Base-by-base conservation (phyloP, 2,888 invertebrate species). In the Scaptomyza parva region DNA sequence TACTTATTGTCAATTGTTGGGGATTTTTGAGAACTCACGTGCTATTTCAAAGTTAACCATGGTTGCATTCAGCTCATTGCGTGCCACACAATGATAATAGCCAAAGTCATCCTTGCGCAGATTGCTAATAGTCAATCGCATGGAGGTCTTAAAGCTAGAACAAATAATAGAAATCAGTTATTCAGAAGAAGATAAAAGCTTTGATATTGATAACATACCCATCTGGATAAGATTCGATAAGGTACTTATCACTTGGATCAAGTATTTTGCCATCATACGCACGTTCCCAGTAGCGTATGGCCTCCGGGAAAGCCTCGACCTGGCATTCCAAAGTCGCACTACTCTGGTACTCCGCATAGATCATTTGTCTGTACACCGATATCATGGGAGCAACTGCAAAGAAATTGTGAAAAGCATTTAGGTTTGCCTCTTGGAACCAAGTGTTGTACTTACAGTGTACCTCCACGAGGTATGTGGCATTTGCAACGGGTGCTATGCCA, bases 221-320 rank as follows among this genome's bases (percentile, higher is more conserved):
- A 90, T 89, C 92, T 87, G 86, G 93, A 92, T 78, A 92, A 88
- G 89, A 93, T 92, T 93, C 93, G 64, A 94, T 94, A 77, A 93
- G 92, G 89, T 95, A 95, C 88, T 95, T 95, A 61, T 94, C 94
- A 55, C 92, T 92, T 35, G 90, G 91, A 89, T 96, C 96, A 7
- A 97, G 91, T 8, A 96, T 93, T 26, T 95, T 93, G 2, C 96
- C 96, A 81, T 96, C 96, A 3, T 93, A 93, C 5, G 90, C 90
- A 14, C 94, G 93, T 88, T 97, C 96, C 98, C 98, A 98, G 80
- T 96, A 97, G 51, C 95, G 93, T 0, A 96, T 94, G 0, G 97
- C 95, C 83, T 96, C 96, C 0, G 97, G 97, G 92, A 95, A 97
- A 0, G 97, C 97, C 92, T 98, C 97, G 22, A 97, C 94, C 92